Evolutionary conservation across 1,140 invertebrate species (phyloP), one percentile per base, ranked within the genome.

Genomic region (Lepidurus packardi): DNA sequence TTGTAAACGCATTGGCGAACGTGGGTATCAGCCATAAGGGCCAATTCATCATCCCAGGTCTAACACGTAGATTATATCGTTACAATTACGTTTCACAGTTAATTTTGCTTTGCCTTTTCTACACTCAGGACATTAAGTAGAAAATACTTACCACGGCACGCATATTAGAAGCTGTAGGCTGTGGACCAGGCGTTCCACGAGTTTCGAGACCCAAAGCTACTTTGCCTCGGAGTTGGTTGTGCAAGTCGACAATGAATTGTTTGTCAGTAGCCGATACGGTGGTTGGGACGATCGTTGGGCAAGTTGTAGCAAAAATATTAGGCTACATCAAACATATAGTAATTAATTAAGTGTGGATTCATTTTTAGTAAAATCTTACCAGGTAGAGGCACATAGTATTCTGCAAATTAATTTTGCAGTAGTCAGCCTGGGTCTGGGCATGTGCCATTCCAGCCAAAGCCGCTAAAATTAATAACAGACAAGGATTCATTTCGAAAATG

Each of bases 141-240:
- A 34, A 34, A 34, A 34, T 34, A 78, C 43, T 47, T 78, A 73
- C 92, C 89, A 95, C 90, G 86, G 94, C 91, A 85, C 90, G 90
- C 85, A 94, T 93, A 81, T 91, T 91, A 2, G 92, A 90, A 45
- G 90, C 89, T 43, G 91, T 90, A 82, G 94, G 93, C 79, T 89
- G 88, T 8, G 87, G 87, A 65, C 90, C 90, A 77, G 88, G 88
- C 24, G 81, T 82, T 75, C 88, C 88, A 76, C 85, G 80, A 0
- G 53, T 81, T 82, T 94, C 89, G 82, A 90, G 89, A 53, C 93
- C 93, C 75, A 91, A 87, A 78, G 93, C 92, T 78, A 95, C 91
- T 21, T 88, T 85, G 83, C 92, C 91, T 83, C 93, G 86, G 47
- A 93, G 87, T 79, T 88, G 88, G 86, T 95, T 95, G 86, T 95